A percentile compares a stretch with the other conserved stretches of the same genome.
Conservation (phyloP, 2,888 invertebrate genomes). For the Emmelina monodactyla region DNA sequence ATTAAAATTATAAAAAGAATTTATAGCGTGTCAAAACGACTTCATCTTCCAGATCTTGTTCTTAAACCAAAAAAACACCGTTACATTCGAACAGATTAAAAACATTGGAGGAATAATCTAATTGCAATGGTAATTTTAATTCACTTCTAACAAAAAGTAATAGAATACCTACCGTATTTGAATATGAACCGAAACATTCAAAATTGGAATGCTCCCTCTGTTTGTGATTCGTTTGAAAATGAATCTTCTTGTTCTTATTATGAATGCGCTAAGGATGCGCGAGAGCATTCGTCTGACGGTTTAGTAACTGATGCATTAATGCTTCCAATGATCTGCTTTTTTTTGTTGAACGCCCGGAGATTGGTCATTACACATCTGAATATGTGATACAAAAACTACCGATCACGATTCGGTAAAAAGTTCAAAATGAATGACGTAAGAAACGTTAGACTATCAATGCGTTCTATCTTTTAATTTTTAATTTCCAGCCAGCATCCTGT, state of each 20-base stretch:
- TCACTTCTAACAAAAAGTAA: background rate
- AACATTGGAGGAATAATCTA: too few relatives aligned
- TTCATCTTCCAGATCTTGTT: too few relatives aligned
- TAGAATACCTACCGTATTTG: constrained; percentile 25
- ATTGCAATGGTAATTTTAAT: background rate
- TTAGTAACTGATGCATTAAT: constrained; percentile 66
- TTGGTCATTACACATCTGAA: constrained; percentile 65
- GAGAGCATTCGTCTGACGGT: constrained; percentile 58
- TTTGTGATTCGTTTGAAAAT: constrained; percentile 53
- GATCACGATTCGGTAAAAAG: constrained; percentile 58
- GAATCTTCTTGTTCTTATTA: constrained; percentile 57
- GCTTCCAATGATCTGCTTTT: constrained; percentile 49
- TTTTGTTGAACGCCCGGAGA: constrained; percentile 55
- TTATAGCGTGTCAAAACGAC: constrained; percentile 46
- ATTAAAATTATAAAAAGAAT: constrained; percentile 58
- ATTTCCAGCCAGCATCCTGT: background rate
- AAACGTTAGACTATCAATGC: constrained; percentile 4
- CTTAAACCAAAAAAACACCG: too few relatives aligned
- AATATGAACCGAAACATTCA: constrained; percentile 46
- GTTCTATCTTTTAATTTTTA: background rate
- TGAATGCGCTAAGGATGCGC: constrained; percentile 61
- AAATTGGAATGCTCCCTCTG: constrained; percentile 44
- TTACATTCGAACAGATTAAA: too few relatives aligned
- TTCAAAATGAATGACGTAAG: constrained; percentile 12
- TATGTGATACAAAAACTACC: constrained; percentile 56